A percentile compares a stretch with the other conserved stretches of the same genome.
Conservation (phyloP, 2,797 vertebrate species). For the Acomys russatus region DNA sequence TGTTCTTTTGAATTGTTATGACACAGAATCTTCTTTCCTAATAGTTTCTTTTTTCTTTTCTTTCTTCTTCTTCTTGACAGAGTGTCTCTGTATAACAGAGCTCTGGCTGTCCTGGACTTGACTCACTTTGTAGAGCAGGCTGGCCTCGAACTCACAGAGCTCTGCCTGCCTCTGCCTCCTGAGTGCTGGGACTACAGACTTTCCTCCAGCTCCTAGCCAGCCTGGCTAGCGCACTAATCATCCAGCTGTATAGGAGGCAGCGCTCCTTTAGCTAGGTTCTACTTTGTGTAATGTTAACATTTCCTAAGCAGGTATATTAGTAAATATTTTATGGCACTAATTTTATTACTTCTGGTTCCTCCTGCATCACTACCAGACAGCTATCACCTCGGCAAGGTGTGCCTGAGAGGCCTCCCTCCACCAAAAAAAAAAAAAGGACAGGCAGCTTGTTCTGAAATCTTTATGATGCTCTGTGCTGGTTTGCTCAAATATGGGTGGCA, state of each 20-base stretch:
- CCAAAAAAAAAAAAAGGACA: no score
- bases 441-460: not conserved
- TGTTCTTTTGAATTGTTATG: not conserved
- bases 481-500: rapidly evolving
- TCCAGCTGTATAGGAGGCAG: not conserved
- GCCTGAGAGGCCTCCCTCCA: not conserved
- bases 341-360: not conserved
- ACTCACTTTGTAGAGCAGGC: no score
- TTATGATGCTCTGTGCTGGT: no score
- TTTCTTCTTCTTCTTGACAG: no score
- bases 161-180: no score
- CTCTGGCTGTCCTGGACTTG: no score
- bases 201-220: not conserved
- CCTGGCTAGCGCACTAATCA: not conserved
- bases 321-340: not conserved
- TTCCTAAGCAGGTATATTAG: not conserved
- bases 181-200: no score
- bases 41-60: no score
- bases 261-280: not conserved
- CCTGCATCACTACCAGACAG: not conserved
- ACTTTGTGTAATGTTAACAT: not conserved
- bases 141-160: no score
- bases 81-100: no score
- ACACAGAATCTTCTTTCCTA: not conserved
- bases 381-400: not conserved